These are phyloP conservation scores for Lasius platythorax DNA, from an alignment of 2,888 invertebrate genomes.

Conservation along the genomic window DNA sequence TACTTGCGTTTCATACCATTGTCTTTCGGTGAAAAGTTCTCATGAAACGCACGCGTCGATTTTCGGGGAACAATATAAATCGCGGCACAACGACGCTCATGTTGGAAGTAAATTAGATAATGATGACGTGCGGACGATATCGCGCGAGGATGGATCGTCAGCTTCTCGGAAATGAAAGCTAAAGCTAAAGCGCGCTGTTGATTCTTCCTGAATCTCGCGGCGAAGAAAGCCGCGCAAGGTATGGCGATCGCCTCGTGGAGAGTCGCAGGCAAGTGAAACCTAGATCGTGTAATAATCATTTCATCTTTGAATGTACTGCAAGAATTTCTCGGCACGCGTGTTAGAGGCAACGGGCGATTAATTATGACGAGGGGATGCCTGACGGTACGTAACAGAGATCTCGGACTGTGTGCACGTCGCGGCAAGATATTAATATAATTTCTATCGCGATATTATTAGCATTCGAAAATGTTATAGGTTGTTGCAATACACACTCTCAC, in stretches of 20 bases:
- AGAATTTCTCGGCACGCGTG: constrained; percentile 63
- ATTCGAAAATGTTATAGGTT: constrained; percentile 74
- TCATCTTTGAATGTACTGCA: constrained; percentile 75
- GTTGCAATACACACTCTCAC: constrained; percentile 49
- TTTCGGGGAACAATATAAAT: constrained; percentile 17
- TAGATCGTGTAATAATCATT: constrained; percentile 68
- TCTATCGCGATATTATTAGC: constrained; percentile 71
- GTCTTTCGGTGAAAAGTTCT: constrained; percentile 19
- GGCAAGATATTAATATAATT: constrained; percentile 74
- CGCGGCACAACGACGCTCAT: not conserved
- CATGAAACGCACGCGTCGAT: constrained; percentile 8
- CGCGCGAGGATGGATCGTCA: constrained; percentile 5
- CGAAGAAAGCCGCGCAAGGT: constrained; percentile 59
- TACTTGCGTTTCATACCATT: not conserved
- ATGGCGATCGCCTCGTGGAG: constrained; percentile 32
- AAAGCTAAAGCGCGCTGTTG: not conserved
- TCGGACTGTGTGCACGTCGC: constrained; percentile 57
- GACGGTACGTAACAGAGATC: constrained; percentile 44
- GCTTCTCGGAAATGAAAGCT: constrained; percentile 66
- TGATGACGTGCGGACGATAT: not conserved
- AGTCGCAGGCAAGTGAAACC: constrained; percentile 58
- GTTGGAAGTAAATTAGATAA: constrained; percentile 48
- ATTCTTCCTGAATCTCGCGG: constrained; percentile 59
- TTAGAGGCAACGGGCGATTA: constrained; percentile 72
- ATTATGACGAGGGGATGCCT: constrained; percentile 80